Evolutionary conservation across 2,888 invertebrate genomes (phyloP).

Genomic region (Caenorhabditis imperialis): DNA sequence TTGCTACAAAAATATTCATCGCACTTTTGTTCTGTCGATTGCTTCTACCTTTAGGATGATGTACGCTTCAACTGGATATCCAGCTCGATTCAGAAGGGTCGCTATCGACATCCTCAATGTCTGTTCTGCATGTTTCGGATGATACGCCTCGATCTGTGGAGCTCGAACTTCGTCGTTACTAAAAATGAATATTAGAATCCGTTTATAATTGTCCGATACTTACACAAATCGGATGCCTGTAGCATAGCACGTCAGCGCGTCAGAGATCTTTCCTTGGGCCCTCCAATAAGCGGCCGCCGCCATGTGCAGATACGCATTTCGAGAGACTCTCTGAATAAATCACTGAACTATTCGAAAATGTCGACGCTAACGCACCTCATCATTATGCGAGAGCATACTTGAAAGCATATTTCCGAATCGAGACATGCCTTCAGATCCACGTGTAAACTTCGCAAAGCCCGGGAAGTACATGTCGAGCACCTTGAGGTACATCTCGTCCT

Average conservation of each 20-base stretch:
- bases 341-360: not conserved
- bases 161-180: slow-evolving; percentile 26
- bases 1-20: slow-evolving; percentile 11
- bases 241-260: slow-evolving; percentile 55
- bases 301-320: slow-evolving; percentile 55
- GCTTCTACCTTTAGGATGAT: slow-evolving; percentile 36
- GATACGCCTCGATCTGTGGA: slow-evolving; percentile 30
- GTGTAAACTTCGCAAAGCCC: slow-evolving; percentile 37
- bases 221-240: slow-evolving; percentile 48
- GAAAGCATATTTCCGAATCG: slow-evolving; percentile 45
- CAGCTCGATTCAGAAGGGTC: slow-evolving; percentile 41
- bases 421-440: slow-evolving; percentile 32
- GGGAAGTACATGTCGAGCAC: slow-evolving; percentile 44
- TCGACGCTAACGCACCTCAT: no score
- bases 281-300: slow-evolving; percentile 64
- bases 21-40: no score
- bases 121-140: slow-evolving; percentile 41
- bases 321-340: slow-evolving; percentile 51
- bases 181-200: not conserved
- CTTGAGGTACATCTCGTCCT: slow-evolving; percentile 41
- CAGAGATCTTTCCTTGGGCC: slow-evolving; percentile 47
- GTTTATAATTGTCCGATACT: not conserved
- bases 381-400: slow-evolving; percentile 43
- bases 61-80: slow-evolving; percentile 36
- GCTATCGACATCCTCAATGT: slow-evolving; percentile 31